phyloP scores from a whole-genome alignment of 2,888 invertebrate genomes.

The Corbicula japonica region DNA sequence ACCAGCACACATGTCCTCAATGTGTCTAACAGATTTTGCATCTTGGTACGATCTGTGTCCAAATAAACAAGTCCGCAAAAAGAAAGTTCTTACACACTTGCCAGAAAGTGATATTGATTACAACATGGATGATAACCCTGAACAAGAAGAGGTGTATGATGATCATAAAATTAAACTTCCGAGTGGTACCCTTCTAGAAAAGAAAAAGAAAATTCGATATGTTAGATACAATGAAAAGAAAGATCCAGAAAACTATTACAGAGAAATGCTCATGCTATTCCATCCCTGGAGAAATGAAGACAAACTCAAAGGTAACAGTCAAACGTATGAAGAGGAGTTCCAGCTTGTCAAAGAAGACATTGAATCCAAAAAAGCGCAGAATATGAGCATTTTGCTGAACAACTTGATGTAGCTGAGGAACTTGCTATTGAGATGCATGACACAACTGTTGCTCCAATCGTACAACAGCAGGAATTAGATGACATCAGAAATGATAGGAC shows the following conservation, averaged over 20 bases:
- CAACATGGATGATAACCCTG: slow-evolving; percentile 17
- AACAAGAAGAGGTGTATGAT: neutral
- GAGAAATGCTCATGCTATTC: slow-evolving; percentile 71
- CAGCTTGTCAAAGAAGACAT: slow-evolving; percentile 16
- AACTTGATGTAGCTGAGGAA: slow-evolving; percentile 14
- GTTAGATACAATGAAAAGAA: slow-evolving; percentile 66
- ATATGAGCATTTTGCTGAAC: slow-evolving; percentile 20
- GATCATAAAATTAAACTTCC: neutral
- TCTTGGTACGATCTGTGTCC: slow-evolving; percentile 9
- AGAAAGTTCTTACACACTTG: slow-evolving; percentile 11
- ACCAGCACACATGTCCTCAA: neutral
- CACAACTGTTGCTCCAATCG: slow-evolving; percentile 10
- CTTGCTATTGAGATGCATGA: neutral
- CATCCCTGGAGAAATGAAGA: slow-evolving; percentile 76
- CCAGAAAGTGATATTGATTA: slow-evolving; percentile 22
- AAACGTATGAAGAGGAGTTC: slow-evolving; percentile 41
- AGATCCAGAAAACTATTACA: slow-evolving; percentile 55
- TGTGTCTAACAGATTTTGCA: slow-evolving; percentile 33
- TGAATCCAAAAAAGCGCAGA: slow-evolving; percentile 11
- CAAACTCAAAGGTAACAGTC: slow-evolving; percentile 29
- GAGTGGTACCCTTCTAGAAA: neutral
- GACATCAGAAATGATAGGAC: slow-evolving; percentile 6
- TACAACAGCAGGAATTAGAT: slow-evolving; percentile 23
- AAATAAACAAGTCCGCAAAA: neutral
- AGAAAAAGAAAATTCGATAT: slow-evolving; percentile 22